Conservation (phyloP, 1,140 invertebrate genomes). For the Brachionus asplanchnoidis region DNA sequence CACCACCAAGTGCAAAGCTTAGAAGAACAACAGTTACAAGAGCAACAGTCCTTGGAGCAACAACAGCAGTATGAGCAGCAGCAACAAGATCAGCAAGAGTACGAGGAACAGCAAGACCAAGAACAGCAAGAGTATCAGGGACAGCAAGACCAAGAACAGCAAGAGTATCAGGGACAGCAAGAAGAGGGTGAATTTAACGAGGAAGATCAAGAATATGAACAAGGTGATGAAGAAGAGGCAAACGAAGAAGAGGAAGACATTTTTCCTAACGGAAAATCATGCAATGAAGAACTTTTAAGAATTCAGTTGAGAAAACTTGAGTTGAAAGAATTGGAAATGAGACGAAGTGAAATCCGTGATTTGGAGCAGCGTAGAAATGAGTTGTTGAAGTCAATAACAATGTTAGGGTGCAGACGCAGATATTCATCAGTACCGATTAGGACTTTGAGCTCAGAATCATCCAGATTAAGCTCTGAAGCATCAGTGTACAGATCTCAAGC, state of each 20-base stretch:
- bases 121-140: not conserved
- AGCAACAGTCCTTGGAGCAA: not conserved
- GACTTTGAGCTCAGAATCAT: not conserved
- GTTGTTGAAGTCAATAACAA: not conserved
- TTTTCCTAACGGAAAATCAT: not conserved
- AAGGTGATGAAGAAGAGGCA: not conserved
- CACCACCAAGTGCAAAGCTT: not conserved
- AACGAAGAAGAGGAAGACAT: not conserved
- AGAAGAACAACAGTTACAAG: not conserved
- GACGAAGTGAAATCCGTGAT: not conserved
- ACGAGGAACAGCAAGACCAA: not conserved
- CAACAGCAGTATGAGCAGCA: not conserved
- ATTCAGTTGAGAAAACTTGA: slow-evolving; percentile 1
- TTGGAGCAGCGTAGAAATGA: not conserved
- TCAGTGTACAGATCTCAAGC: not conserved
- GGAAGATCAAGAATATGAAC: not conserved
- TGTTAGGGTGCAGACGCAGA: not conserved
- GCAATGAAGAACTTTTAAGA: not conserved
- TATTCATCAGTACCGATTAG: not conserved
- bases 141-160: not conserved
- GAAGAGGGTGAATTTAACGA: not conserved
- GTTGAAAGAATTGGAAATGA: not conserved
- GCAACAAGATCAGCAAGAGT: not conserved
- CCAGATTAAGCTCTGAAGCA: not conserved
- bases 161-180: not conserved